These are phyloP conservation scores for Lasioglossum albipes DNA, from an alignment of 1,140 invertebrate genomes.

Conservation along the genomic window DNA sequence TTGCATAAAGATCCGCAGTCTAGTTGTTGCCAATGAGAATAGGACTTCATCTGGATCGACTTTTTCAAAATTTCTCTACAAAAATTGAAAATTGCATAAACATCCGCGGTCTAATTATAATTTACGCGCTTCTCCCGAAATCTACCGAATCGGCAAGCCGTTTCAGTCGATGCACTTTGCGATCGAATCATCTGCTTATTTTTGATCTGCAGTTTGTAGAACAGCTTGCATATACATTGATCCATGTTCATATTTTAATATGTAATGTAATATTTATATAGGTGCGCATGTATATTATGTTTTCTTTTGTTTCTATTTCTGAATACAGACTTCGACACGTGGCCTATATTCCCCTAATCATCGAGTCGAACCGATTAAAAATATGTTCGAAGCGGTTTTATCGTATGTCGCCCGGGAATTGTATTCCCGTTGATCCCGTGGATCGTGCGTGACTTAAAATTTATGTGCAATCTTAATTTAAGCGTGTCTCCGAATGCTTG, in stretches of 20 bases:
- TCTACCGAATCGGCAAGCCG: too few species aligned
- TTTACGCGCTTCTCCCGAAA: too few species aligned
- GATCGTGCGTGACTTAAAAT: slow-evolving; percentile 9
- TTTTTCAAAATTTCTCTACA: too few species aligned
- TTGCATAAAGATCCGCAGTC: too few species aligned
- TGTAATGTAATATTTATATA: slow-evolving; percentile 47
- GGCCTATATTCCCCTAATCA: slow-evolving; percentile 24
- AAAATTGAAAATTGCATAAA: too few species aligned
- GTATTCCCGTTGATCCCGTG: slow-evolving; percentile 5
- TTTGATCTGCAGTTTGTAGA: slow-evolving; percentile 25
- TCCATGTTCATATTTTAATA: slow-evolving; percentile 44
- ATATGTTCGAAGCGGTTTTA: not conserved
- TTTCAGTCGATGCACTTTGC: not conserved
- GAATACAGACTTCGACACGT: slow-evolving; percentile 16
- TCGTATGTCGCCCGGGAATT: slow-evolving; percentile 22
- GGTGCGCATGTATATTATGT: slow-evolving; percentile 22
- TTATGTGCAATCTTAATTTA: slow-evolving; percentile 60
- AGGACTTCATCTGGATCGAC: too few species aligned
- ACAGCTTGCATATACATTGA: slow-evolving; percentile 33
- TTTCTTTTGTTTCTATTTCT: not conserved
- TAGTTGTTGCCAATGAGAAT: too few species aligned
- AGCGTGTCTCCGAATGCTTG: not conserved
- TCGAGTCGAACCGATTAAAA: not conserved
- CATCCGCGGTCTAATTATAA: too few species aligned
- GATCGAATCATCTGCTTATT: slow-evolving; percentile 17